Evolutionary conservation across 2,797 vertebrate genomes (phyloP).

Genomic region (Enteromius afrohamiltoni): DNA sequence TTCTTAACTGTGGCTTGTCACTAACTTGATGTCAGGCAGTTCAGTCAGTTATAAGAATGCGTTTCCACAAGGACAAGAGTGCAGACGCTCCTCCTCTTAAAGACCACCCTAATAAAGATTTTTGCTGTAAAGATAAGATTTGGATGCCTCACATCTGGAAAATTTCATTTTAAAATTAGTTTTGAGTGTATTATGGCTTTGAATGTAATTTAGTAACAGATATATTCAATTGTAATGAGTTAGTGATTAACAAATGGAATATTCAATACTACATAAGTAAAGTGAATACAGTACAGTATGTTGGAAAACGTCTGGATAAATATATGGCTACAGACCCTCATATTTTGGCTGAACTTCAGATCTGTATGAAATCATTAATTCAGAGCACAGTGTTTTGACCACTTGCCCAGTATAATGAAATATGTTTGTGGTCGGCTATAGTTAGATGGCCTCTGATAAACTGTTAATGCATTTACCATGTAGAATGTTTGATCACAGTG

Average conservation of each 20-base stretch:
- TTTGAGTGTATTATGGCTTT: neutral
- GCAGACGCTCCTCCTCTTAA: neutral
- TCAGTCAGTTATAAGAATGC: neutral
- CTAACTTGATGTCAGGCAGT: constrained; percentile 26
- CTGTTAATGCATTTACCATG: neutral
- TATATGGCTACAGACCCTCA: neutral
- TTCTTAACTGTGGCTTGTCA: constrained; percentile 23
- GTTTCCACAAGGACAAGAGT: neutral
- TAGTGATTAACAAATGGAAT: neutral
- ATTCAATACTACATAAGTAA: neutral
- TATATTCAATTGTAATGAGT: neutral
- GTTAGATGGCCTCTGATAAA: constrained; percentile 4
- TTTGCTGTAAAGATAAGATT: neutral
- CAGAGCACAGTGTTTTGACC: constrained; percentile 7
- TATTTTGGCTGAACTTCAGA: constrained; percentile 17
- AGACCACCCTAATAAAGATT: neutral
- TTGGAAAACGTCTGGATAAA: neutral
- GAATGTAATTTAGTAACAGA: neutral
- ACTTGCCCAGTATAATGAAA: constrained; percentile 4
- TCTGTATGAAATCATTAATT: constrained; percentile 16
- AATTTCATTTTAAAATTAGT: neutral
- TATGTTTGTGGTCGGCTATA: neutral
- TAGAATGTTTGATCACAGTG: neutral
- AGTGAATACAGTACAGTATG: neutral
- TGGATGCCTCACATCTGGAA: neutral